Conservation (phyloP, 2,113 vertebrate genomes). For the Catharus fuscescens region DNA sequence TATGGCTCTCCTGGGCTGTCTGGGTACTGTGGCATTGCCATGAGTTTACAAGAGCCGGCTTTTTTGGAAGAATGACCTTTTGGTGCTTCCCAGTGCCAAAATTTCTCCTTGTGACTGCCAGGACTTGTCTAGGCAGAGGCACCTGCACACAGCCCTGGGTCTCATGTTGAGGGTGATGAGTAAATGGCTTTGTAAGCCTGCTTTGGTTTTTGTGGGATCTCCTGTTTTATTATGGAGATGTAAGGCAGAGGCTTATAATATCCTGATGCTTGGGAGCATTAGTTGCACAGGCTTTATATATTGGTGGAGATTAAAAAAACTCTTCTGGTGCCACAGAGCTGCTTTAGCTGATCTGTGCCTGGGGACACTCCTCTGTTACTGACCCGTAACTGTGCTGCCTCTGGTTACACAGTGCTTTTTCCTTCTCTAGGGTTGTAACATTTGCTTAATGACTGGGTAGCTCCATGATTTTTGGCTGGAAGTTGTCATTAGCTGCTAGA, state of each 20-base stretch:
- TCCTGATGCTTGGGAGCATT: background rate
- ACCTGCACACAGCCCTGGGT: background rate
- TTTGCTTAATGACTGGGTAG: conserved; percentile 43
- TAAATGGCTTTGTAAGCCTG: background rate
- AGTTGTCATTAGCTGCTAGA: conserved; percentile 48
- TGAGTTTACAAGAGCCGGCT: background rate
- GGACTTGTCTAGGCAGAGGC: background rate
- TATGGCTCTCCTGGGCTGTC: background rate
- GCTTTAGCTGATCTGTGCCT: background rate
- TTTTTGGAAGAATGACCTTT: background rate
- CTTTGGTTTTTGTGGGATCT: background rate
- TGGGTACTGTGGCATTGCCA: background rate
- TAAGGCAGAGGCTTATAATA: background rate
- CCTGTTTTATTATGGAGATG: background rate
- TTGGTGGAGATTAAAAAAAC: background rate
- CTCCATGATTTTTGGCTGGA: conserved; percentile 39
- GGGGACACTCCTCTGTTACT: background rate
- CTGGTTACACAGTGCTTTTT: background rate
- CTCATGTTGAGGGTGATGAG: background rate
- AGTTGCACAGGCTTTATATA: background rate
- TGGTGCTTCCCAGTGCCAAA: background rate
- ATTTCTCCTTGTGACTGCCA: background rate
- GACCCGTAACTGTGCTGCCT: background rate
- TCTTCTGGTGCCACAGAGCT: background rate
- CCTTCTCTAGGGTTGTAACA: conserved; percentile 10